Percentiles rank a stretch among this genome's conserved stretches.
Conservation (phyloP, 1,140 invertebrate species). For the Anastatus disparis region DNA sequence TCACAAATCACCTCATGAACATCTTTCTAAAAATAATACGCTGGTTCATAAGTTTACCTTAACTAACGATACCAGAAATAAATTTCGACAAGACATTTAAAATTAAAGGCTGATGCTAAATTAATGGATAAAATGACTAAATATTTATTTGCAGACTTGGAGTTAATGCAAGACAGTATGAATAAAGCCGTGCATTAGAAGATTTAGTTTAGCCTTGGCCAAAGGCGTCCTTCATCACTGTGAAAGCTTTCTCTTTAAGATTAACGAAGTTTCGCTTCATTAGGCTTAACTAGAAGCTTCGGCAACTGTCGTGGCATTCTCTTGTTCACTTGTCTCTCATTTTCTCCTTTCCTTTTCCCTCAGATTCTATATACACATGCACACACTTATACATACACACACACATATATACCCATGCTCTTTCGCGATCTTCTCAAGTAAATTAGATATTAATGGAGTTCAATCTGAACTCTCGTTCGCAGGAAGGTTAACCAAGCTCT, state of each 20-base stretch:
- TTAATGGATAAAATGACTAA: neutral
- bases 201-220: slow-evolving; percentile 10
- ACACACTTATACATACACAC: too few species aligned
- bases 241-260: slow-evolving; percentile 43
- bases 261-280: slow-evolving; percentile 54
- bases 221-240: neutral
- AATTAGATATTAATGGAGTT: slow-evolving; percentile 31
- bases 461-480: neutral
- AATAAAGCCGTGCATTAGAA: slow-evolving; percentile 8
- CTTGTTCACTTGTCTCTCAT: neutral
- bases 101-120: too few species aligned
- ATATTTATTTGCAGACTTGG: neutral
- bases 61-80: too few species aligned
- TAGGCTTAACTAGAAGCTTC: slow-evolving; percentile 39
- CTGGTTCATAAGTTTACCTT: too few species aligned
- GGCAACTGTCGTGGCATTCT: slow-evolving; percentile 4
- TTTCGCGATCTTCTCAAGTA: neutral
- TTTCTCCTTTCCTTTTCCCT: neutral
- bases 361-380: neutral
- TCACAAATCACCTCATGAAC: too few species aligned
- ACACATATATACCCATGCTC: too few species aligned
- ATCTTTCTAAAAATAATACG: too few species aligned
- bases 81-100: too few species aligned
- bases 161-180: neutral
- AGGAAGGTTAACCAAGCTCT: too few species aligned